Evolutionary conservation across 2,113 vertebrate genomes (phyloP).

Genomic region (Montifringilla adamsi): DNA sequence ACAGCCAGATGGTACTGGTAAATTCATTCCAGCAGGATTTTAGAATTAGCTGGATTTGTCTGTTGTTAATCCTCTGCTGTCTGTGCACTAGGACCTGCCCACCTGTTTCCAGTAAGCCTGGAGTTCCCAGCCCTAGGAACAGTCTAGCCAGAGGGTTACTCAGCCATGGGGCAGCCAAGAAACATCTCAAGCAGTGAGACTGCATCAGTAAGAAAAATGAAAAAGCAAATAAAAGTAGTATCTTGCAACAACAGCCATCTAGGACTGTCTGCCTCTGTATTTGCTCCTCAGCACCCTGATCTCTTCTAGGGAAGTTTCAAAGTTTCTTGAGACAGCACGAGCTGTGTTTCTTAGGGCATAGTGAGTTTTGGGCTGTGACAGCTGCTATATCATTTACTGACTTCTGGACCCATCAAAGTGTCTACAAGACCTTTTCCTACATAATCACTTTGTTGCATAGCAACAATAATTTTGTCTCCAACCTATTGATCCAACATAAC

Average conservation of each 20-base stretch:
- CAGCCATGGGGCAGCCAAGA: background rate
- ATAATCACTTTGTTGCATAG: background rate
- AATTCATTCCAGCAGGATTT: conserved; percentile 61
- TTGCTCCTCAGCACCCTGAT: background rate
- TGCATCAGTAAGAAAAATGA: background rate
- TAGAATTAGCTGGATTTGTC: conserved; percentile 61
- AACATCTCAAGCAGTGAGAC: background rate
- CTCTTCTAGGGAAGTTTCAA: background rate
- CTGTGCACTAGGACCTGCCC: conserved; percentile 61
- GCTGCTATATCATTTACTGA: background rate
- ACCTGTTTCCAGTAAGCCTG: conserved; percentile 68
- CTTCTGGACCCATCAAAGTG: background rate
- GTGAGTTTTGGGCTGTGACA: background rate
- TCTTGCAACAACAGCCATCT: background rate
- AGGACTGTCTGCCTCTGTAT: background rate
- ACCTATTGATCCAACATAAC: background rate
- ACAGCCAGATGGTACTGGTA: conserved; percentile 77
- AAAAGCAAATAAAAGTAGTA: background rate
- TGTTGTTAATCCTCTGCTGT: conserved; percentile 55
- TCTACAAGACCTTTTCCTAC: background rate
- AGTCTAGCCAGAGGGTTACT: conserved; percentile 59
- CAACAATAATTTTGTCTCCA: background rate
- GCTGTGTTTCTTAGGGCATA: background rate
- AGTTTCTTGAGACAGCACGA: background rate
- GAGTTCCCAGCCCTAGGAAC: conserved; percentile 58